phyloP scores from a whole-genome alignment of 2,797 vertebrate species.

The Neopelma chrysocephalum region DNA sequence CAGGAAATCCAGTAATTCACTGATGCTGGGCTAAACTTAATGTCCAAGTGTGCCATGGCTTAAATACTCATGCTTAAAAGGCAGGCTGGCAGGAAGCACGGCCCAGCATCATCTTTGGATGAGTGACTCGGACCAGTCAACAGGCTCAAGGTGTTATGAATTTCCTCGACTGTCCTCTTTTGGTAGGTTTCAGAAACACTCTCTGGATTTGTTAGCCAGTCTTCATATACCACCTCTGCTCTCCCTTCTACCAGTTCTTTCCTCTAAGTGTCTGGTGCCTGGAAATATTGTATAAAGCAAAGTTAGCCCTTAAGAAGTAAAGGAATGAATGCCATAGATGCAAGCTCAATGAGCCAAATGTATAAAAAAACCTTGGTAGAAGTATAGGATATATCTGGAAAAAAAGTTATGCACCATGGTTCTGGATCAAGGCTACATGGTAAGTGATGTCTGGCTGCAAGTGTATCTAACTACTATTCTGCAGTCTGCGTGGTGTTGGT shows the following conservation, averaged over 20 bases:
- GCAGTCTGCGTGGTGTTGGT: neutral
- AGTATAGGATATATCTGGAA: neutral
- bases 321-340: neutral
- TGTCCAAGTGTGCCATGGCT: neutral
- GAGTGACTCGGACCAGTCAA: fast-evolving
- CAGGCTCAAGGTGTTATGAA: fast-evolving
- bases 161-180: neutral
- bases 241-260: fast-evolving
- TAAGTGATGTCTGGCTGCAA: neutral
- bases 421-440: neutral
- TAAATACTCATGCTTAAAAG: fast-evolving
- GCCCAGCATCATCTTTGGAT: fast-evolving
- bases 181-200: fast-evolving
- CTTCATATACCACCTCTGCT: neutral
- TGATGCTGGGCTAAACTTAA: neutral
- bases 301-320: neutral
- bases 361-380: neutral
- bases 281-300: neutral
- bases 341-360: neutral
- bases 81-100: neutral
- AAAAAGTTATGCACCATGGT: neutral
- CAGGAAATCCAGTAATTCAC: neutral
- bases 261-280: neutral
- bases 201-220: neutral
- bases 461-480: neutral